Base-by-base conservation (phyloP, 2,113 vertebrate species). In the Rhynchomys soricoides region DNA sequence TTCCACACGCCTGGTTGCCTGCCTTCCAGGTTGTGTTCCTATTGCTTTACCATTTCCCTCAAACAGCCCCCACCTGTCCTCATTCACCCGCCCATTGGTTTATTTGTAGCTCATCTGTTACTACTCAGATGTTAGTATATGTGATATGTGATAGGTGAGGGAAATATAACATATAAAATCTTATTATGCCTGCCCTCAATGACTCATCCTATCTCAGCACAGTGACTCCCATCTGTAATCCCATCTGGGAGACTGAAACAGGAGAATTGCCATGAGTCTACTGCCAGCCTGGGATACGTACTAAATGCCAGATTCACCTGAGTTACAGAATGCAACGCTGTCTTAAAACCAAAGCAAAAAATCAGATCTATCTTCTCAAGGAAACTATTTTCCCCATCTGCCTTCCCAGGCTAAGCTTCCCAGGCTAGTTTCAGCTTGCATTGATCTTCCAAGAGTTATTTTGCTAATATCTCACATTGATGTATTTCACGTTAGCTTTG, bases 401-500 rank as follows among this genome's bases (percentile, higher is more conserved):
- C 26, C 45, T 92, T 86, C 52, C 64, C 34, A 86, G 11, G 86
- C 24, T 29, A 70, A 86, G 31, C 17, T 82, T 94, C 85, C 50
- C 70, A 96, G 70, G 52, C 19, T 75, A 45, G n/a, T 34, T 82
- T n/a, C 2, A 24, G 77, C 48, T n/a, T 90, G 37, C 26, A 37
- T 0, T 45, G 37, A 92, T 79, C 79, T 17, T 83, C 74, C 43
- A 9, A 89, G 31, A 64, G 10, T 95, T 86, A 48, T 55, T 93
- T 55, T 71, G 48, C 91, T 85, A 52, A 73, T 59, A 10, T 89
- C 87, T 73, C 88, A 40, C 17, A 71, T 2, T 64, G 11, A 82
- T 92, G n/a, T 94, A 7, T 68, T 91, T 89, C 70, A 71, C 29
- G 3, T 89, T 66, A 89, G 22, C 68, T 95, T 91, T 73, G 74